These are phyloP conservation scores for Astyanax mexicanus DNA, from an alignment of 2,797 vertebrate species.

Conservation along the genomic window DNA sequence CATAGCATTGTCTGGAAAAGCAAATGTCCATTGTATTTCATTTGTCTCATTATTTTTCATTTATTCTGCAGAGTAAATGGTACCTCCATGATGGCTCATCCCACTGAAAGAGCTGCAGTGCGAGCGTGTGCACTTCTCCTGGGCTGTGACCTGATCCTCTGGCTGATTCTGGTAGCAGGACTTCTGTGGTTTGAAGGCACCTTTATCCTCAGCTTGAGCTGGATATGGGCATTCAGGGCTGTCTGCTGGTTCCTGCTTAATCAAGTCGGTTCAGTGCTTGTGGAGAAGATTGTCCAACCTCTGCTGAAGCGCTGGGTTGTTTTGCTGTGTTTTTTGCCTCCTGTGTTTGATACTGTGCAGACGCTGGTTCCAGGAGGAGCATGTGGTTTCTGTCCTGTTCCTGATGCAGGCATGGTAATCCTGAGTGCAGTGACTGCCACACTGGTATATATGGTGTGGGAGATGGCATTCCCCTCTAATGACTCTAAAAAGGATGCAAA, in stretches of 20 bases:
- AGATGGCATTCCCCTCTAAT: slow-evolving; percentile 52
- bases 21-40: not conserved
- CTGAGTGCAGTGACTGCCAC: slow-evolving; percentile 55
- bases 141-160: slow-evolving; percentile 44
- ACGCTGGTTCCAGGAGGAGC: slow-evolving; percentile 36
- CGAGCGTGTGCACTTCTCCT: slow-evolving; percentile 35
- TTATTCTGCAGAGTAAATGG: not conserved
- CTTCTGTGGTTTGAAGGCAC: slow-evolving; percentile 39
- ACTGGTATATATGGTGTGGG: slow-evolving; percentile 75
- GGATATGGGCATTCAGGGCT: slow-evolving; percentile 68
- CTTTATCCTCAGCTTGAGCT: slow-evolving; percentile 31
- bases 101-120: not conserved
- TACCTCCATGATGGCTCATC: slow-evolving; percentile 9
- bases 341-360: slow-evolving; percentile 66
- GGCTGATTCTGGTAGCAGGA: slow-evolving; percentile 26
- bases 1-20: not conserved
- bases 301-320: slow-evolving; percentile 58
- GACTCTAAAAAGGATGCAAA: slow-evolving; percentile 1
- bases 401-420: slow-evolving; percentile 58
- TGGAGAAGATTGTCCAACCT: slow-evolving; percentile 25
- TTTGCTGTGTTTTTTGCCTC: slow-evolving; percentile 70
- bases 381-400: slow-evolving; percentile 20
- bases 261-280: slow-evolving; percentile 45
- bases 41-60: not conserved
- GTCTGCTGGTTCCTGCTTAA: slow-evolving; percentile 63